Percentiles rank a stretch among this genome's conserved stretches.
These are phyloP conservation scores for Microcaecilia unicolor DNA, from an alignment of 2,797 vertebrate species.

Conservation along the genomic window DNA sequence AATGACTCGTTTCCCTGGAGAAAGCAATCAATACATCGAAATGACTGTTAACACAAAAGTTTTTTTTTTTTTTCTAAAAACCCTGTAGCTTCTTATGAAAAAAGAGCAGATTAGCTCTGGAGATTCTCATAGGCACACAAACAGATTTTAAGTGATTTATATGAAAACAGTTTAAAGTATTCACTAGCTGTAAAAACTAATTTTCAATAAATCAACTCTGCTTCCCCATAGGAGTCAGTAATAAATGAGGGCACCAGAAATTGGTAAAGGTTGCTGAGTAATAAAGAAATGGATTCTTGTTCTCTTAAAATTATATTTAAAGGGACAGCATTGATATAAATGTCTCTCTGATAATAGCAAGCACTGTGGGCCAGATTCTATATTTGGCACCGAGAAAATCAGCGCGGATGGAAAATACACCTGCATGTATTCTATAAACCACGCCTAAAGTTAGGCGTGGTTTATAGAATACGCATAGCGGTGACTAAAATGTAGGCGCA, in stretches of 20 bases:
- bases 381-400: too few species aligned
- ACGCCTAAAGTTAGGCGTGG: too few species aligned
- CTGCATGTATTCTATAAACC: too few species aligned
- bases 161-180: conserved; percentile 48
- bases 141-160: conserved; percentile 38
- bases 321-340: conserved; percentile 60
- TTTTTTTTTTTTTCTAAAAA: too few species aligned
- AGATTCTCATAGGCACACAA: background rate
- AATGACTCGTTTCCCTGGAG: conserved; percentile 1
- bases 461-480: too few species aligned
- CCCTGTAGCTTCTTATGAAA: background rate
- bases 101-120: rapidly evolving
- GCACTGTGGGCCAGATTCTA: too few species aligned
- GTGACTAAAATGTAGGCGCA: too few species aligned
- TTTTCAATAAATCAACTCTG: conserved; percentile 57
- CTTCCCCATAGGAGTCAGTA: conserved; percentile 43
- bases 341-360: too few species aligned
- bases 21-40: background rate
- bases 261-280: conserved; percentile 53
- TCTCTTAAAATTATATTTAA: conserved; percentile 61
- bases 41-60: background rate
- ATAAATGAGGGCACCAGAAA: conserved; percentile 59
- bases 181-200: conserved; percentile 51
- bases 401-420: too few species aligned
- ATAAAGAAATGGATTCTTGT: conserved; percentile 47